These are phyloP conservation scores for Sus cebifrons DNA, from an alignment of 2,797 vertebrate species.

Conservation along the genomic window DNA sequence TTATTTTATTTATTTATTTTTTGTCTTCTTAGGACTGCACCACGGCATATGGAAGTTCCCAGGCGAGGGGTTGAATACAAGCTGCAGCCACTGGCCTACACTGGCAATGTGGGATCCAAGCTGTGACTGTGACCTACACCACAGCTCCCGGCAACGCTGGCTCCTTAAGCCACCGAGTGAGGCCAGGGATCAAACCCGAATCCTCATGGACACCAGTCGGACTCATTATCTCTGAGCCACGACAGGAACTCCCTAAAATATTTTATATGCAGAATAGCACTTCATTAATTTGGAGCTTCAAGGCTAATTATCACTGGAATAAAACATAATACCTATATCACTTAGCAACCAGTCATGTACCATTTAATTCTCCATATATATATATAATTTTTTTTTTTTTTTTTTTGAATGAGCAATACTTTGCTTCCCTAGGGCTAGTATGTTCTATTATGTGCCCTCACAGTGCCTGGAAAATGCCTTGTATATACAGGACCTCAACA, in stretches of 20 bases:
- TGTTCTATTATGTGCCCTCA: neutral
- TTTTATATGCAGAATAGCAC: neutral
- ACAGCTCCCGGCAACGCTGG: too few relatives aligned
- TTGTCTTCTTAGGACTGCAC: too few relatives aligned
- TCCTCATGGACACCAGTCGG: too few relatives aligned
- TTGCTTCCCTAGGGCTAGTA: neutral
- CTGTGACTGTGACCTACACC: too few relatives aligned
- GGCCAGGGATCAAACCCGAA: too few relatives aligned
- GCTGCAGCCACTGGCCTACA: too few relatives aligned
- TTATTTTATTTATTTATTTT: neutral
- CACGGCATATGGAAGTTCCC: too few relatives aligned
- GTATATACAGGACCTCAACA: neutral
- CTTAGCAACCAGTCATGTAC: neutral
- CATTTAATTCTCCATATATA: neutral
- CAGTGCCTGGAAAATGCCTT: neutral
- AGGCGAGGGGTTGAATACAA: too few relatives aligned
- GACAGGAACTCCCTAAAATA: neutral
- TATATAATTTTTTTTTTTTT: too few relatives aligned
- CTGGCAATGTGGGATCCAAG: too few relatives aligned
- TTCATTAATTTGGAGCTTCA: constrained; percentile 45
- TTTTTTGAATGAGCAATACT: neutral
- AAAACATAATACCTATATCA: neutral
- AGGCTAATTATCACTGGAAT: neutral
- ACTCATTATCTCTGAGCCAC: too few relatives aligned
- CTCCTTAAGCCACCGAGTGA: too few relatives aligned